Base-by-base conservation (phyloP, 2,888 invertebrate species). In the Taenaris catops region DNA sequence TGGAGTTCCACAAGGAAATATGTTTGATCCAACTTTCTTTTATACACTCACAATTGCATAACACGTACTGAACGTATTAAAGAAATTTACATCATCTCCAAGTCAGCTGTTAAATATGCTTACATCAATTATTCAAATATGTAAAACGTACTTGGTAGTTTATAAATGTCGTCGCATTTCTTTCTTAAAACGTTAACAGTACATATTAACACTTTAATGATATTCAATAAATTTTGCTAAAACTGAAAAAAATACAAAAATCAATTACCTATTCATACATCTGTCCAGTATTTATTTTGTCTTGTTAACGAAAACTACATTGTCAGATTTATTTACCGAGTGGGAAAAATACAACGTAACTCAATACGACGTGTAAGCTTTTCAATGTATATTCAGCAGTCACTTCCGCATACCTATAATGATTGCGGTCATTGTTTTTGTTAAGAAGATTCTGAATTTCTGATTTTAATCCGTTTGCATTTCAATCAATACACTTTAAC, bases 401-500 rank as follows among this genome's bases (percentile, higher is more conserved):
- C n/a, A n/a, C n/a, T n/a, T n/a, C n/a, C n/a, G n/a, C n/a, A n/a
- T n/a, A n/a, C n/a, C n/a, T n/a, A n/a, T n/a, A n/a, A 5, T 23
- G 16, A 14, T 21, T 4, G 14, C n/a, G 7, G 6, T 2, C 8
- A 7, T 25, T 25, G 12, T 16, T 21, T 31, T 16, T 31, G 21
- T 14, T 11, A 7, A 20, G 7, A 8, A 16, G 1, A n/a, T 21
- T 2, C 21, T 23, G 31, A 31, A 23, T 23, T 4, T 8, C 8
- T 16, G 21, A 21, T 23, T 11, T 3, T 19, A 9, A 31, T 29
- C 20, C 12, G 21, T 23, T 14, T 10, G 14, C 16, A 19, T 16
- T 31, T 31, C 18, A 11, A 23, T 31, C 21, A 31, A 14, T 16
- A 3, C 7, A 25, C 23, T 6, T 17, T 25, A 25, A 18, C 24